Base-by-base conservation (phyloP, 2,888 invertebrate genomes). In the Synanthedon myopaeformis region DNA sequence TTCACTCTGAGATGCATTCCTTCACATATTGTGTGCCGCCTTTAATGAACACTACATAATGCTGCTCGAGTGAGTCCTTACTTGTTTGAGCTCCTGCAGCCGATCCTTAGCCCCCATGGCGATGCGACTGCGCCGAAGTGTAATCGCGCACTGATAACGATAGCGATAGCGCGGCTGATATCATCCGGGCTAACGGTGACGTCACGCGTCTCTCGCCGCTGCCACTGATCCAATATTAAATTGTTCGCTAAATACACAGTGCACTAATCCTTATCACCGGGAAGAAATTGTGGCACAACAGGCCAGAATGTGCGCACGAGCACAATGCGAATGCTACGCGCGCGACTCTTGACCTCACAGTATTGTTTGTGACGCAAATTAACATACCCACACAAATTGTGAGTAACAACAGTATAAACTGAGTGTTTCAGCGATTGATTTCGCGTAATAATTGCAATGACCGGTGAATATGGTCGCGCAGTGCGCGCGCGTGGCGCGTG, bases 101-200 rank as follows among this genome's bases (percentile, higher is more conserved):
- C 87, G 80, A 66, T 88, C 87, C 69, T 75, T 79, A 71, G 68
- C 76, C 65, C 76, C 66, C 86, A 86, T 85, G 72, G 57, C 64
- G 63, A 69, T 70, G 73, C 66, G 69, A 70, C 81, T 77, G 67
- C 67, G 64, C 56, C 74, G 72, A 67, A 76, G 79, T 83, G 79
- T 82, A 77, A 82, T 83, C 82, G 72, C 70, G 62, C 60, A 76
- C 77, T 71, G 75, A 74, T 74, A 74, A 64, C 65, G 60, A 55
- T 53, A 52, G 35, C 35, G 35, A 35, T 35, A 35, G 35, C 57
- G 45, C 52, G 48, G 57, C 49, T 61, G 69, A 67, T 72, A 70
- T 61, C 66, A 56, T 59, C 63, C 61, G 61, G 58, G 53, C 59
- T 10, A 3, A 3, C 10, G 35, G 35, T 35, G 35, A 35, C 35